A percentile compares a stretch with the other conserved stretches of the same genome.
Conservation (phyloP, 2,888 invertebrate genomes). For the Branchellion lobata region DNA sequence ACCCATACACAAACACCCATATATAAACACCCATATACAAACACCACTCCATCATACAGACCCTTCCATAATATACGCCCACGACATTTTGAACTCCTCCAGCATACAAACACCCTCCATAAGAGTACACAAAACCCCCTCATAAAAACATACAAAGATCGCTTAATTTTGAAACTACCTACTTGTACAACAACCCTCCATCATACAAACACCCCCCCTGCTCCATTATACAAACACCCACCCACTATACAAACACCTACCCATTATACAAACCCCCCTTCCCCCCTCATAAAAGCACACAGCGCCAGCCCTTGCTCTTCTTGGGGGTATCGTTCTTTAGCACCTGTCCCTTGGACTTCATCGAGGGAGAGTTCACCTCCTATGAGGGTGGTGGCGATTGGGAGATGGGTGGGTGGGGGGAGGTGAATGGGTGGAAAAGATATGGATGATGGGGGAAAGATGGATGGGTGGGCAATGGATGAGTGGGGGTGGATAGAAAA, state of each 20-base stretch:
- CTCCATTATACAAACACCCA: too few species aligned
- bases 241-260: background rate
- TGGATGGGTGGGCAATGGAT: constrained; percentile 34
- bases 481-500: background rate
- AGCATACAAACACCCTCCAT: too few species aligned
- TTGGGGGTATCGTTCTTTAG: constrained; percentile 49
- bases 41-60: too few species aligned
- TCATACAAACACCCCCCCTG: too few species aligned
- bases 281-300: constrained; percentile 49
- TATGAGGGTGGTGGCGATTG: constrained; percentile 31
- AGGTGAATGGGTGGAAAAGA: too few species aligned
- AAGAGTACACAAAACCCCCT: background rate
- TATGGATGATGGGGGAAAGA: background rate
- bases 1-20: constrained; percentile 42
- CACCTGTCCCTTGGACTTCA: constrained; percentile 49
- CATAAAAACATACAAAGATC: too few species aligned
- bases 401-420: constrained; percentile 30
- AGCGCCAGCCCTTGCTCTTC: constrained; percentile 51
- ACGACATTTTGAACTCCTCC: too few species aligned
- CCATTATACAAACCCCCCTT: background rate
- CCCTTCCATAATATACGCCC: too few species aligned
- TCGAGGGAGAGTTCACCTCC: constrained; percentile 51
- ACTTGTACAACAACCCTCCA: too few species aligned
- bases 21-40: background rate
- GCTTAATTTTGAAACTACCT: too few species aligned